Conservation (phyloP, 2,888 invertebrate species). For the Azorinus chamasolen region DNA sequence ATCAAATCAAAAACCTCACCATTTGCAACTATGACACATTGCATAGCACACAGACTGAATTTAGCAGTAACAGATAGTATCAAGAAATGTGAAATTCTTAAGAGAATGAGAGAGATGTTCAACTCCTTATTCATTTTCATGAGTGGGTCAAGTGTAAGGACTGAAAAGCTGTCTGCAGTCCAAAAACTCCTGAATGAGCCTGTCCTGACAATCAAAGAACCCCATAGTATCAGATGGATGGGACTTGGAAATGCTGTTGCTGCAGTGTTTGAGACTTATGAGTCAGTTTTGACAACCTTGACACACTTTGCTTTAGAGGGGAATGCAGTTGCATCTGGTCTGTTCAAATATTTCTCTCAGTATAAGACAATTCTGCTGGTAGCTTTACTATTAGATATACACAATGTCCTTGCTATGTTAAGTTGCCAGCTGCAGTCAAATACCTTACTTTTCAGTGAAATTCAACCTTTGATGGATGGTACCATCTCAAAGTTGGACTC, state of each 20-base stretch:
- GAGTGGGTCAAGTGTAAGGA: too few relatives aligned
- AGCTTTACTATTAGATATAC: constrained; percentile 52
- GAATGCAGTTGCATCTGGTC: too few relatives aligned
- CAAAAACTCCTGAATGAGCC: too few relatives aligned
- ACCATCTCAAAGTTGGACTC: constrained; percentile 32
- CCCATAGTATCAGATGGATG: constrained; percentile 43
- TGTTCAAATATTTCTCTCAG: constrained; percentile 49
- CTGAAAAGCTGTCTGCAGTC: too few relatives aligned
- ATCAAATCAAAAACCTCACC: too few relatives aligned
- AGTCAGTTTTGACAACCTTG: constrained; percentile 32
- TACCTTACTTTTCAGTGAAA: constrained; percentile 38
- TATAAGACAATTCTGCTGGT: too few relatives aligned
- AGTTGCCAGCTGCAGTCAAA: constrained; percentile 38
- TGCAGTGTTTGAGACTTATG: constrained; percentile 42
- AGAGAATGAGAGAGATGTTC: too few relatives aligned
- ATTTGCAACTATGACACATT: too few relatives aligned
- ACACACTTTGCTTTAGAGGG: constrained; percentile 41
- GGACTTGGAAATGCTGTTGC: constrained; percentile 38
- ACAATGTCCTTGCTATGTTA: constrained; percentile 25
- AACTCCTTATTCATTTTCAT: too few relatives aligned
- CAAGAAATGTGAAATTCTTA: too few relatives aligned
- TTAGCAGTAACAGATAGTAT: too few relatives aligned
- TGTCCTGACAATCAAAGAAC: constrained; percentile 42
- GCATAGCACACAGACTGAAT: too few relatives aligned
- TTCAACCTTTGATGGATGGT: constrained; percentile 41